Evolutionary conservation across 2,797 vertebrate genomes (phyloP).

Genomic region (Anas acuta): DNA sequence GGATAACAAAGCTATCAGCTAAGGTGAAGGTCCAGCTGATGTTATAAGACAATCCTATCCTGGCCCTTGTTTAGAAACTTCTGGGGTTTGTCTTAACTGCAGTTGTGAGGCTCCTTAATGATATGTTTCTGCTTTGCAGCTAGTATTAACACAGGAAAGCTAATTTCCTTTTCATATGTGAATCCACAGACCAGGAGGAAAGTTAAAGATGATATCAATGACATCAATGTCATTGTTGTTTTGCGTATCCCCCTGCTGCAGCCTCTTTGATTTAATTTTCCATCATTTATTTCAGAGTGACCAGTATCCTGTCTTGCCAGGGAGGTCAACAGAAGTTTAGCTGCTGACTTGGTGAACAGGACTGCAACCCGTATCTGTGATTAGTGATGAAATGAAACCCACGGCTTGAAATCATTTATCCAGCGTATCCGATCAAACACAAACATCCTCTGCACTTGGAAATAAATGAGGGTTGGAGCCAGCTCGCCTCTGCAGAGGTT

Average conservation of each 20-base stretch:
- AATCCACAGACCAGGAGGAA: neutral
- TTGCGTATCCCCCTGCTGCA: neutral
- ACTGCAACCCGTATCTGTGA: neutral
- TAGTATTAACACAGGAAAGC: neutral
- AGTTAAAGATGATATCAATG: neutral
- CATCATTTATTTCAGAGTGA: slow-evolving; percentile 16
- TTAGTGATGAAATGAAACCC: slow-evolving; percentile 27
- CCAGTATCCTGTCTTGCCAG: neutral
- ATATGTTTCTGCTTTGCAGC: neutral
- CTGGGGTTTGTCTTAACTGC: neutral
- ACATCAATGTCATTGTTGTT: neutral
- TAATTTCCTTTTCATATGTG: neutral
- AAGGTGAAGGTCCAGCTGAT: neutral
- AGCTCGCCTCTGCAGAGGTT: slow-evolving; percentile 21
- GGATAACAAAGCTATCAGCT: neutral
- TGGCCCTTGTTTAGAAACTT: neutral
- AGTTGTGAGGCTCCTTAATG: neutral
- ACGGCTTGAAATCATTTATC: slow-evolving; percentile 21
- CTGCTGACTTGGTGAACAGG: neutral
- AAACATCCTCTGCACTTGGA: slow-evolving; percentile 34
- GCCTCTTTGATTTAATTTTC: neutral
- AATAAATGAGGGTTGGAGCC: slow-evolving; percentile 33
- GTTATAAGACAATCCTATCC: neutral
- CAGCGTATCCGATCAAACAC: slow-evolving; percentile 23
- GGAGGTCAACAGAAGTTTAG: neutral